A percentile compares a stretch with the other conserved stretches of the same genome.
Conservation (phyloP, 2,113 vertebrate genomes). For the Proteles cristata region DNA sequence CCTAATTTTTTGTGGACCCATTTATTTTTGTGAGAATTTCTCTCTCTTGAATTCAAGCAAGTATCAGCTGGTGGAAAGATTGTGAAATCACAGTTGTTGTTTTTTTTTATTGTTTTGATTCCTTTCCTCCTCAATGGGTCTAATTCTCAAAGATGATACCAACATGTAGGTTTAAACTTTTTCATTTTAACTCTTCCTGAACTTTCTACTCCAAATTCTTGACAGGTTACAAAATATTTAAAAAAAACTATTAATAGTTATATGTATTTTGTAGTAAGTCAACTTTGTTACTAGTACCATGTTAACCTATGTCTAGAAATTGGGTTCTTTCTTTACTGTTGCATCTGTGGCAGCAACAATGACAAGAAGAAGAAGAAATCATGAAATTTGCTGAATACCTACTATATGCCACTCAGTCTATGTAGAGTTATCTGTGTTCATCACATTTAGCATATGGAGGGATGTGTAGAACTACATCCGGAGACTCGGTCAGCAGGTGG, state of each 20-base stretch:
- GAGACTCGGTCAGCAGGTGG: background rate
- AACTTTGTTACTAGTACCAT: background rate
- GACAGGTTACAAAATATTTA: background rate
- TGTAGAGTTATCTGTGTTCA: background rate
- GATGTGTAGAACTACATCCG: background rate
- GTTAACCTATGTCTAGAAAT: background rate
- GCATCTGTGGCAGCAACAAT: background rate
- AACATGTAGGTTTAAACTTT: background rate
- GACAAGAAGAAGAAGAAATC: background rate
- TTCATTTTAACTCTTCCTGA: background rate
- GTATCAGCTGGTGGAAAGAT: background rate
- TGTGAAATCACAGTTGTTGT: background rate
- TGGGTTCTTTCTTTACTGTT: background rate
- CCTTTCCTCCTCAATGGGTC: background rate
- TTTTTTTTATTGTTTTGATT: background rate
- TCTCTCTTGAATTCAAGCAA: slow-evolving; percentile 2
- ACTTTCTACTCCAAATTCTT: background rate
- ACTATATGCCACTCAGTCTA: background rate
- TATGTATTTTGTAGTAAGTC: background rate
- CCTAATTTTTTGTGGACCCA: background rate
- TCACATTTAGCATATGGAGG: background rate
- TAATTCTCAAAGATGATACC: background rate
- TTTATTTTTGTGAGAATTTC: background rate
- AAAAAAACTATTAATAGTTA: background rate
- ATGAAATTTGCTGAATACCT: background rate